phyloP scores from a whole-genome alignment of 2,888 invertebrate genomes.

The Drosophila helvetica region DNA sequence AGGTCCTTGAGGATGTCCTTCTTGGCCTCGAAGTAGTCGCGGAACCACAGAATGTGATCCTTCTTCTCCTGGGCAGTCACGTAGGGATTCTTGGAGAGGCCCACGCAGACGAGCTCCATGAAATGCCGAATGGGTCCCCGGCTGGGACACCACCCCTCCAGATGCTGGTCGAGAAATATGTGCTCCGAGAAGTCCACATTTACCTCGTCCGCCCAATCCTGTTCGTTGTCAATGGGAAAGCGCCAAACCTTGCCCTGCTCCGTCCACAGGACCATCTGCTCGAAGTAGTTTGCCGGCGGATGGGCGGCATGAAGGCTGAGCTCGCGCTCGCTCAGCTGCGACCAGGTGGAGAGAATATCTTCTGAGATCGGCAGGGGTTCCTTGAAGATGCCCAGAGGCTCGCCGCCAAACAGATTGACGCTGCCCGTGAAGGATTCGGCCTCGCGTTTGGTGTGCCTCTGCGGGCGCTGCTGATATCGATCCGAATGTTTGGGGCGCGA shows the following conservation, averaged over 20 bases:
- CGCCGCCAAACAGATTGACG: constrained; percentile 87
- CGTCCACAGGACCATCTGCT: constrained; percentile 97
- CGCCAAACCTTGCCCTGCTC: constrained; percentile 97
- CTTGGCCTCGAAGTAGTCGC: constrained; percentile 93
- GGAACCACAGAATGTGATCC: constrained; percentile 96
- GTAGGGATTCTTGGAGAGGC: constrained; percentile 97
- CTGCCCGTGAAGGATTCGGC: constrained; percentile 81
- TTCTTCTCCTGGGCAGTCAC: constrained; percentile 94
- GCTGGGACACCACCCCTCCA: constrained; percentile 95
- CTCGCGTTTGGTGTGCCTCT: constrained; percentile 63
- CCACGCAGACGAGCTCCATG: constrained; percentile 97
- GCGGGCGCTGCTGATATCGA: constrained; percentile 45
- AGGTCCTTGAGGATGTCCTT: constrained; percentile 86
- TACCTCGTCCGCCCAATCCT: constrained; percentile 89
- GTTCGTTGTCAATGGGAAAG: constrained; percentile 98
- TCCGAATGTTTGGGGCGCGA: constrained; percentile 48
- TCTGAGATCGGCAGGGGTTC: constrained; percentile 63
- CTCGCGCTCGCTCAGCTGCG: constrained; percentile 87
- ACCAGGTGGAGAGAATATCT: constrained; percentile 88
- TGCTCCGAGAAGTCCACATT: constrained; percentile 95
- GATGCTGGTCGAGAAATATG: constrained; percentile 93
- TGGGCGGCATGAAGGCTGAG: constrained; percentile 88
- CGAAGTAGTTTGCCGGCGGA: constrained; percentile 94
- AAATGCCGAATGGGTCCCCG: constrained; percentile 97
- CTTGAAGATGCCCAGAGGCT: constrained; percentile 88